Evolutionary conservation across 2,113 vertebrate genomes (phyloP).

Genomic region (Nerophis lumbriciformis): DNA sequence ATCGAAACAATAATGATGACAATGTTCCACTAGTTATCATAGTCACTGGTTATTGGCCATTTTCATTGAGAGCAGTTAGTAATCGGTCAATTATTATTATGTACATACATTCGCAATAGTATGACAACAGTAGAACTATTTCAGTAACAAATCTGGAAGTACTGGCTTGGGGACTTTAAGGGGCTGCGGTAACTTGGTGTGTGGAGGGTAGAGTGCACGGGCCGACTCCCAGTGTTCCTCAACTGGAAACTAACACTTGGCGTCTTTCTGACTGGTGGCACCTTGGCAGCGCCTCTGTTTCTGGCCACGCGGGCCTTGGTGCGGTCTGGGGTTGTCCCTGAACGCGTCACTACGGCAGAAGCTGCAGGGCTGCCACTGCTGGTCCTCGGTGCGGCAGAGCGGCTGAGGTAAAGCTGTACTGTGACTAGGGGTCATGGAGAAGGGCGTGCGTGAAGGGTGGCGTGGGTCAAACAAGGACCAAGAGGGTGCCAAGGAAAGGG

Average conservation of each 20-base stretch:
- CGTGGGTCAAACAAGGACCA: constrained; percentile 27
- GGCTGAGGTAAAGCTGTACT: constrained; percentile 75
- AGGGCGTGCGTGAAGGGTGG: constrained; percentile 38
- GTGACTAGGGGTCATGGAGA: constrained; percentile 67
- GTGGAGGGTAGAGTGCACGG: constrained; percentile 62
- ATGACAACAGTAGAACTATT: not conserved
- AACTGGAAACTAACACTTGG: constrained; percentile 65
- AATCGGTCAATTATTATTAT: not conserved
- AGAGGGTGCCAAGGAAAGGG: constrained; percentile 13
- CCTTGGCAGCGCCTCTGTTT: constrained; percentile 47
- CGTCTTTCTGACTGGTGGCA: constrained; percentile 53
- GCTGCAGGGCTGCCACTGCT: constrained; percentile 44
- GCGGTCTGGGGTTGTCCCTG: constrained; percentile 58
- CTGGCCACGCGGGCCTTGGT: constrained; percentile 41
- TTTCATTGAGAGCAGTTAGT: not conserved
- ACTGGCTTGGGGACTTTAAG: constrained; percentile 75
- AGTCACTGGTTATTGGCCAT: no score
- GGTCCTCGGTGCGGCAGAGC: constrained; percentile 61
- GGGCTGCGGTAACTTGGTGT: constrained; percentile 76
- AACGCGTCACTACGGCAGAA: constrained; percentile 48
- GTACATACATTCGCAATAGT: not conserved
- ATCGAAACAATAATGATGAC: not conserved
- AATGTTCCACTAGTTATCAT: not conserved
- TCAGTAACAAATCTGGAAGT: constrained; percentile 74
- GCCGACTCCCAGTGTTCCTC: constrained; percentile 71